Percentiles rank a stretch among this genome's conserved stretches.
phyloP scores from a whole-genome alignment of 2,888 invertebrate genomes.

The Cephus spinipes region DNA sequence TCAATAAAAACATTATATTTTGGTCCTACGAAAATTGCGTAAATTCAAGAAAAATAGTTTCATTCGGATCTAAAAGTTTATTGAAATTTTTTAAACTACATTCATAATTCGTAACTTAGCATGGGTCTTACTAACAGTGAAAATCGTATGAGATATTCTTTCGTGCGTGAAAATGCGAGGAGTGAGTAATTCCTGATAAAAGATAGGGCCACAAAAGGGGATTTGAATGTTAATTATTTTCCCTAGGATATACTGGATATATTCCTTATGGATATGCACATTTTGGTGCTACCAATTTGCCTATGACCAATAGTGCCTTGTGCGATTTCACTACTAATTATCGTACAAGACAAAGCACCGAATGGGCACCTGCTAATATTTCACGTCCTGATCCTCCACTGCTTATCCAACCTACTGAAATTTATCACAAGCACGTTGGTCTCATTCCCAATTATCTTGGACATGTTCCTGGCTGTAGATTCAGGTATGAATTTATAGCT shows the following conservation, averaged over 20 bases:
- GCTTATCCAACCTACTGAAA: slow-evolving; percentile 70
- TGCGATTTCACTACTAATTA: slow-evolving; percentile 83
- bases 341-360: slow-evolving; percentile 77
- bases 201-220: background rate
- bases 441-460: slow-evolving; percentile 83
- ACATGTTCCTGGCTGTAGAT: slow-evolving; percentile 80
- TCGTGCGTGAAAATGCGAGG: slow-evolving; percentile 41
- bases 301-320: slow-evolving; percentile 77
- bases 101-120: background rate
- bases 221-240: background rate
- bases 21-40: background rate
- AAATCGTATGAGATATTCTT: slow-evolving; percentile 40
- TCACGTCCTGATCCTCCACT: slow-evolving; percentile 69
- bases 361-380: slow-evolving; percentile 80
- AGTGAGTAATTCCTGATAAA: slow-evolving; percentile 29
- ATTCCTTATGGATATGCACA: slow-evolving; percentile 76
- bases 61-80: background rate
- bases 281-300: slow-evolving; percentile 75
- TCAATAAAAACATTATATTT: background rate
- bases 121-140: slow-evolving; percentile 22
- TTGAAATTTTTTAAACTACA: background rate
- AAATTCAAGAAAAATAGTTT: background rate
- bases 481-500: slow-evolving; percentile 69
- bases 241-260: slow-evolving; percentile 74
- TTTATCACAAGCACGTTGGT: slow-evolving; percentile 81